Evolutionary conservation across 1,140 invertebrate species (phyloP).

Genomic region (Drosophila biarmipes): DNA sequence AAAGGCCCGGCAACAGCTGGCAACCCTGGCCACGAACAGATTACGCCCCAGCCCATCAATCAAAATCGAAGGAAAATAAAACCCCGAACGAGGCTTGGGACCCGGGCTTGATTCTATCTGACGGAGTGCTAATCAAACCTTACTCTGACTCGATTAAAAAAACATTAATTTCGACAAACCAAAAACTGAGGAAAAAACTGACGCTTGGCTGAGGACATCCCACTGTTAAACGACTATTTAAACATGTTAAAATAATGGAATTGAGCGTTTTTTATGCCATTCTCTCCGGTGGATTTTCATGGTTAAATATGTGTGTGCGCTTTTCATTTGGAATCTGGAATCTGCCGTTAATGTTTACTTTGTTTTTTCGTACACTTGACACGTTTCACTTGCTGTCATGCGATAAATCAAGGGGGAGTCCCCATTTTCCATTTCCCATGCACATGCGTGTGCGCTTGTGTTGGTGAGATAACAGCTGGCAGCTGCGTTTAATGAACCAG

Average conservation of each 20-base stretch:
- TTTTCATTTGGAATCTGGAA: conserved; percentile 56
- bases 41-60: conserved; percentile 59
- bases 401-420: conserved; percentile 65
- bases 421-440: conserved; percentile 19
- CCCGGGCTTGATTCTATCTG: conserved; percentile 42
- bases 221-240: conserved; percentile 37
- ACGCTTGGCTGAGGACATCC: background rate
- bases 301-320: conserved; percentile 40
- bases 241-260: conserved; percentile 38
- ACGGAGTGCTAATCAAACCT: conserved; percentile 74
- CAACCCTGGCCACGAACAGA: conserved; percentile 40
- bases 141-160: conserved; percentile 73
- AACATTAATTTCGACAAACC: conserved; percentile 56
- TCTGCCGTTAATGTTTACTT: conserved; percentile 72
- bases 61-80: conserved; percentile 36
- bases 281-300: conserved; percentile 29
- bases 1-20: conserved; percentile 41
- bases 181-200: background rate
- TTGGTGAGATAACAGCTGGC: conserved; percentile 67
- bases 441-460: conserved; percentile 22
- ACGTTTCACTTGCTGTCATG: conserved; percentile 70
- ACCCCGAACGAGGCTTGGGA: conserved; percentile 8
- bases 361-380: conserved; percentile 68
- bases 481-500: conserved; percentile 79
- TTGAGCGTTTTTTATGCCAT: conserved; percentile 20